Percentiles rank a stretch among this genome's conserved stretches.
These are phyloP conservation scores for Diadegma fenestrale DNA, from an alignment of 2,888 invertebrate genomes.

Conservation along the genomic window DNA sequence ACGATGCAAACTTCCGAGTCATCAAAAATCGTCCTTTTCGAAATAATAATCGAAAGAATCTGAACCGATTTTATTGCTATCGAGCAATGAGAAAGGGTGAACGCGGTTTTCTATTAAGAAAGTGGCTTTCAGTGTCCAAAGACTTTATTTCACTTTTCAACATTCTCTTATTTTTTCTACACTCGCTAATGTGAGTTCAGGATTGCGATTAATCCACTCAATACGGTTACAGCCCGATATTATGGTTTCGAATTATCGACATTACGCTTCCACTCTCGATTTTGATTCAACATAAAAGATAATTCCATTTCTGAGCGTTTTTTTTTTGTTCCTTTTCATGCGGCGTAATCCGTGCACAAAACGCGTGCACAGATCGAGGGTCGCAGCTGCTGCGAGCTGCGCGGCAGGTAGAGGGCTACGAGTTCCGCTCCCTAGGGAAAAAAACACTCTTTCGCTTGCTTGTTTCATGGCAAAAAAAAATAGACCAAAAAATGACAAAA, in stretches of 20 bases:
- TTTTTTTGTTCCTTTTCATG: constrained; percentile 35
- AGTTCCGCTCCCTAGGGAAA: neutral
- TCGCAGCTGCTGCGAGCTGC: constrained; percentile 44
- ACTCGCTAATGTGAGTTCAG: neutral
- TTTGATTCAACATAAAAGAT: constrained; percentile 37
- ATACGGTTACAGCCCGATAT: constrained; percentile 12
- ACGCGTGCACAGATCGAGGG: neutral
- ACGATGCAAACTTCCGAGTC: too few species aligned
- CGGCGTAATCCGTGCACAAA: constrained; percentile 51
- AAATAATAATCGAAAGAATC: neutral
- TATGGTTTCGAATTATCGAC: constrained; percentile 13
- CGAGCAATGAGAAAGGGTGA: neutral
- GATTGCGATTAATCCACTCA: constrained; percentile 20
- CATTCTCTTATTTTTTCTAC: constrained; percentile 15
- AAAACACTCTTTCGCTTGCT: neutral
- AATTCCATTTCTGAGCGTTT: constrained; percentile 44
- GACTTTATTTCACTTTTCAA: too few species aligned
- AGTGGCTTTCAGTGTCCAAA: neutral
- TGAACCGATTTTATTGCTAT: neutral
- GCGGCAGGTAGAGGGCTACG: constrained; percentile 35
- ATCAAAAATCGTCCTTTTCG: neutral
- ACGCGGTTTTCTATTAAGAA: neutral
- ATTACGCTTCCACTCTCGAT: constrained; percentile 57
- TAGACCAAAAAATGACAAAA: constrained; percentile 38
- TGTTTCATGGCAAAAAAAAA: constrained; percentile 35